Percentiles rank a stretch among this genome's conserved stretches.
Evolutionary conservation across 2,797 vertebrate species (phyloP).

Genomic region (Halcyon smyrnensis): DNA sequence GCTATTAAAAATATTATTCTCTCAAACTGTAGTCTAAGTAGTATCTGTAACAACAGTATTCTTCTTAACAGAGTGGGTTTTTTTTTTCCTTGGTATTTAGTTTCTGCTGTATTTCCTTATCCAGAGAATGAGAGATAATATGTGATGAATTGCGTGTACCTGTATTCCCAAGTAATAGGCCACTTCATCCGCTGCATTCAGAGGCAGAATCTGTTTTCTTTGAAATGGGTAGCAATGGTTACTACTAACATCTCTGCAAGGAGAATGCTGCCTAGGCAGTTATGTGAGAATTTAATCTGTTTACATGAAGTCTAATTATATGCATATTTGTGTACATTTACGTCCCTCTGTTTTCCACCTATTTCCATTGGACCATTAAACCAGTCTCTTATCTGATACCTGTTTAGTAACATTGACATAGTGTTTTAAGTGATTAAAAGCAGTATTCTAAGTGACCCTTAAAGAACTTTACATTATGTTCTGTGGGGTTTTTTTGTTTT

Average conservation of each 20-base stretch:
- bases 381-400: not conserved
- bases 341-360: not conserved
- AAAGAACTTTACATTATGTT: not conserved
- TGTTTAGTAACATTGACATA: not conserved
- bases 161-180: not conserved
- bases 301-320: not conserved
- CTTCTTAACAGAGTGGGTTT: not conserved
- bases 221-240: not conserved
- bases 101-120: not conserved
- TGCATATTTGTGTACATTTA: not conserved
- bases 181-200: not conserved
- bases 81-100: not conserved
- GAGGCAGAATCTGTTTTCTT: not conserved
- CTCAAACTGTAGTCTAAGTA: not conserved
- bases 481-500: too few relatives aligned
- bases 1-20: not conserved
- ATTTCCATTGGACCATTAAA: not conserved
- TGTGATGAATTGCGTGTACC: not conserved
- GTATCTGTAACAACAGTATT: not conserved
- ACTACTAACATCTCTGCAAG: not conserved
- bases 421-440: not conserved
- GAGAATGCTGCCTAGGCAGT: not conserved
- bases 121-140: not conserved
- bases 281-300: not conserved
- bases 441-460: not conserved